Conservation (phyloP, 2,888 invertebrate species). For the Mesoligia furuncula region DNA sequence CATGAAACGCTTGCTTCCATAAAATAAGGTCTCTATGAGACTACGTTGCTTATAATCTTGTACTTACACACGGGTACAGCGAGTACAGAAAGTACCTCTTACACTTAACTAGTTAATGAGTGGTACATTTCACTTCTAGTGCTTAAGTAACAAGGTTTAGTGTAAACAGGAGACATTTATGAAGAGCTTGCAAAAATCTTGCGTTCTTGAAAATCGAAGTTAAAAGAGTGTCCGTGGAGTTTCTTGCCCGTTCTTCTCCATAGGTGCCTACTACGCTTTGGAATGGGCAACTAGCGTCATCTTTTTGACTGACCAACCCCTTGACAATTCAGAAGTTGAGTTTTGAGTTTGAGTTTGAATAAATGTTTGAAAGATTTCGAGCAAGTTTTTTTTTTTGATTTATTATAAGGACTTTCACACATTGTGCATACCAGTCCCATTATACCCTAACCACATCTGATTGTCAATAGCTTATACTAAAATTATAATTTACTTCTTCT, state of each 20-base stretch:
- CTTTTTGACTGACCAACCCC: not conserved
- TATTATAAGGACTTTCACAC: too few species aligned
- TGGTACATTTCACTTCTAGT: constrained; percentile 23
- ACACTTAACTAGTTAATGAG: constrained; percentile 46
- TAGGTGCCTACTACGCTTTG: not conserved
- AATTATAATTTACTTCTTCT: too few species aligned
- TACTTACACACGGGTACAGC: constrained; percentile 22
- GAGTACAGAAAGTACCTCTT: constrained; percentile 38
- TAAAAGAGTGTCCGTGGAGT: not conserved
- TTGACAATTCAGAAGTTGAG: not conserved
- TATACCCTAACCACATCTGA: too few species aligned
- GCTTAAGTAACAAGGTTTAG: constrained; percentile 4
- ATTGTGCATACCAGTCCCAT: too few species aligned
- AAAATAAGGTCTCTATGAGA: constrained; percentile 52
- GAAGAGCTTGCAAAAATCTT: not conserved
- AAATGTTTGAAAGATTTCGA: too few species aligned
- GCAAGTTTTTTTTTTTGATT: too few species aligned
- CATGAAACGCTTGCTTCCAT: constrained; percentile 20
- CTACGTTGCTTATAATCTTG: constrained; percentile 30
- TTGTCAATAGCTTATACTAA: too few species aligned
- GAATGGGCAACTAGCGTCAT: not conserved
- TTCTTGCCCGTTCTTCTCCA: not conserved
- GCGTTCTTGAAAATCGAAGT: not conserved
- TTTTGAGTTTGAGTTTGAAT: too few species aligned
- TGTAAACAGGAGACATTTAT: not conserved